A percentile compares a stretch with the other conserved stretches of the same genome.
These are phyloP conservation scores for Petrolisthes cinctipes DNA, from an alignment of 2,888 invertebrate species.

Conservation along the genomic window DNA sequence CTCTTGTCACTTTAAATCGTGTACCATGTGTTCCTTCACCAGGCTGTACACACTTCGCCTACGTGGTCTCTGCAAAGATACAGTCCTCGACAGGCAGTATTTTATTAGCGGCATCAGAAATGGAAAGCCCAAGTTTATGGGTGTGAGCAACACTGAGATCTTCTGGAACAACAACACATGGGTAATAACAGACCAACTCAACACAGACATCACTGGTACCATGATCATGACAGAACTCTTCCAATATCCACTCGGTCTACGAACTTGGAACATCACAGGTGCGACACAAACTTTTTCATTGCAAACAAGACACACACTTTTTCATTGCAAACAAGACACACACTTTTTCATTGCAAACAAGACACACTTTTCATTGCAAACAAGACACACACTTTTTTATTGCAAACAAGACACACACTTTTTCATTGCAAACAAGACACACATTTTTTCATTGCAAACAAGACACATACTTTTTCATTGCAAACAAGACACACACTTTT, in stretches of 20 bases:
- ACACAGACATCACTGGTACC: conserved; percentile 25
- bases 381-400: too few relatives aligned
- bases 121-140: conserved; percentile 55
- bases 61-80: conserved; percentile 51
- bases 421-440: too few relatives aligned
- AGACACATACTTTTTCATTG: too few relatives aligned
- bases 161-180: conserved; percentile 57
- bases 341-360: too few relatives aligned
- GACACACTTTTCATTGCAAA: too few relatives aligned
- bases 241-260: conserved; percentile 61
- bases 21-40: conserved; percentile 54
- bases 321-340: too few relatives aligned
- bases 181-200: conserved; percentile 43
- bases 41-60: conserved; percentile 39
- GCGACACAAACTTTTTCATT: too few relatives aligned
- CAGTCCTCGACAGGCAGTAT: conserved; percentile 49
- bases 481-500: too few relatives aligned
- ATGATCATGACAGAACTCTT: conserved; percentile 44
- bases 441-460: too few relatives aligned
- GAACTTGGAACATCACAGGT: conserved; percentile 55
- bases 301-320: too few relatives aligned
- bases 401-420: too few relatives aligned
- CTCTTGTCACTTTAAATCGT: conserved; percentile 54
- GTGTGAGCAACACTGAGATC: conserved; percentile 54
- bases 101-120: conserved; percentile 45